A percentile compares a stretch with the other conserved stretches of the same genome.
Conservation (phyloP, 37 sponge, comb jelly and placozoan genomes). For the Bolinopsis microptera region DNA sequence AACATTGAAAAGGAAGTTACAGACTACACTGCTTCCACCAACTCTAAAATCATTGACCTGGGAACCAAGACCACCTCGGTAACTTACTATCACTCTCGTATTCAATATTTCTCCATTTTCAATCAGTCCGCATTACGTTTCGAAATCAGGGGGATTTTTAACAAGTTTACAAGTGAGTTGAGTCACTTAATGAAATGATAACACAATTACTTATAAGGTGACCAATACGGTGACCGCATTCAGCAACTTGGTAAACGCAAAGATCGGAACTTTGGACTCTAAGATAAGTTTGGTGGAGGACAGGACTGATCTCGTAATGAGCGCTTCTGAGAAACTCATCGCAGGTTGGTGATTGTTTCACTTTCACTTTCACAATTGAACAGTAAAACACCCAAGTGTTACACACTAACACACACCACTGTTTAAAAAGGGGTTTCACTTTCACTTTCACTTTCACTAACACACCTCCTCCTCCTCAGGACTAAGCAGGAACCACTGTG, state of each 20-base stretch:
- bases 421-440: too few relatives aligned
- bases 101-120: not conserved
- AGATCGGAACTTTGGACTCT: not conserved
- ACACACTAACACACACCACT: too few relatives aligned
- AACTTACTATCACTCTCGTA: not conserved
- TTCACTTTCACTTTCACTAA: not conserved
- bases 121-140: too few relatives aligned
- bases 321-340: not conserved
- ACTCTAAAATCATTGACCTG: not conserved
- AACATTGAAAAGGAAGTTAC: not conserved
- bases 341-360: not conserved
- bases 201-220: not conserved
- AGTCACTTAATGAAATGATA: too few relatives aligned
- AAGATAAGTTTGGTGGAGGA: not conserved
- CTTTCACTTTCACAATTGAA: not conserved
- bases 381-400: too few relatives aligned
- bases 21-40: not conserved
- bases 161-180: too few relatives aligned
- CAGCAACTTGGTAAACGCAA: not conserved
- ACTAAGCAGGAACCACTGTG: not conserved
- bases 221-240: not conserved
- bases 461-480: not conserved
- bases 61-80: not conserved
- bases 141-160: too few relatives aligned
- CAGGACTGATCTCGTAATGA: not conserved